A percentile compares a stretch with the other conserved stretches of the same genome.
Evolutionary conservation across 1,140 invertebrate species (phyloP).

Genomic region (Danaus plexippus): DNA sequence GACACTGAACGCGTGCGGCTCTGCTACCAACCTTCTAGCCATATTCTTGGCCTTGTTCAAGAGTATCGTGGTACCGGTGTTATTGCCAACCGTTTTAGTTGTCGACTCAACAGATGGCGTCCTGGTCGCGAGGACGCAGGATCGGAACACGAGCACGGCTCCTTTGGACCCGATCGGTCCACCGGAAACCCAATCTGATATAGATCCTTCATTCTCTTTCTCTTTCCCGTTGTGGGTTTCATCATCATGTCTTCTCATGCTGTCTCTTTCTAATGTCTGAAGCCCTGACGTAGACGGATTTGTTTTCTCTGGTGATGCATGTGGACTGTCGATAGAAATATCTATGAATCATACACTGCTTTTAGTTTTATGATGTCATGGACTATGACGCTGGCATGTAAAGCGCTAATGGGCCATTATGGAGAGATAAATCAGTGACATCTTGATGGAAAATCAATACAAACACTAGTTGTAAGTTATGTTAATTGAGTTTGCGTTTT

Average conservation of each 20-base stretch:
- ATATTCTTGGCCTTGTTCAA: slow-evolving; percentile 65
- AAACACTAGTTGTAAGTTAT: no score
- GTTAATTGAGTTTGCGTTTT: no score
- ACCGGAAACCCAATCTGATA: slow-evolving; percentile 74
- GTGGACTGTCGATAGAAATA: slow-evolving; percentile 48
- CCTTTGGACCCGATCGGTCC: slow-evolving; percentile 70
- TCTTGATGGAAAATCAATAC: no score
- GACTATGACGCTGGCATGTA: no score
- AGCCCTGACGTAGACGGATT: slow-evolving; percentile 64
- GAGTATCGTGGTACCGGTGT: slow-evolving; percentile 56
- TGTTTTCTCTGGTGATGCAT: slow-evolving; percentile 58
- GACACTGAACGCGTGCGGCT: slow-evolving; percentile 53
- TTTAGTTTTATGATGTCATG: no score
- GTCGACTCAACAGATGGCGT: slow-evolving; percentile 59
- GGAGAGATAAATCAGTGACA: no score
- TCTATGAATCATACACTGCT: not conserved
- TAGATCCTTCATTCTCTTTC: slow-evolving; percentile 68
- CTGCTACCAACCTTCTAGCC: slow-evolving; percentile 55
- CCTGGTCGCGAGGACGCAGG: slow-evolving; percentile 70
- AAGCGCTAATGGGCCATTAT: no score
- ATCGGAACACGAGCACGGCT: slow-evolving; percentile 72
- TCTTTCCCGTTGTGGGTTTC: slow-evolving; percentile 32
- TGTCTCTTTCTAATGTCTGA: slow-evolving; percentile 39
- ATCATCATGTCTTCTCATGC: slow-evolving; percentile 59
- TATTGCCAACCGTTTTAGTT: slow-evolving; percentile 55